Percentiles rank a stretch among this genome's conserved stretches.
Evolutionary conservation across 2,113 vertebrate genomes (phyloP).

Genomic region (Elephantulus edwardii): DNA sequence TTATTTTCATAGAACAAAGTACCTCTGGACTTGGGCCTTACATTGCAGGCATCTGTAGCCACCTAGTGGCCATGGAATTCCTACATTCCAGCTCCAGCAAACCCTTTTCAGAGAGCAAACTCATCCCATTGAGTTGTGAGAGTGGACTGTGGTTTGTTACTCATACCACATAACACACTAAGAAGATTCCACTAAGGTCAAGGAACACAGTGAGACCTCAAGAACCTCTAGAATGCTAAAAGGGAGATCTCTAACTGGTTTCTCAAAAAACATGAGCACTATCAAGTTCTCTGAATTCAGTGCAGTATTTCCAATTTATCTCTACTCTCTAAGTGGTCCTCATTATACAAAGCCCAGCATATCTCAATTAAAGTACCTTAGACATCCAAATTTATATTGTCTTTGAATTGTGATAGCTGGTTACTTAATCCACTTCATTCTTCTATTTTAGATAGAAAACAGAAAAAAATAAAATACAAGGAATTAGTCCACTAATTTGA

Average conservation of each 20-base stretch:
- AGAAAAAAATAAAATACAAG: constrained; percentile 9
- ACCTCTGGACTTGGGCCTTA: background rate
- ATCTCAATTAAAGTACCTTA: background rate
- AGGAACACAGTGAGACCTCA: background rate
- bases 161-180: background rate
- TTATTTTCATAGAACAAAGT: constrained; percentile 35
- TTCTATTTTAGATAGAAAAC: background rate
- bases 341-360: background rate
- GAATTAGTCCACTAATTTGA: constrained; percentile 20
- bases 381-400: background rate
- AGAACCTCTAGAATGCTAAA: background rate
- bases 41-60: constrained; percentile 40
- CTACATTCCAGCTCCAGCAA: background rate
- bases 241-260: background rate
- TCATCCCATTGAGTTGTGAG: background rate
- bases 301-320: background rate
- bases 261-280: background rate
- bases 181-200: background rate
- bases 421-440: constrained; percentile 8
- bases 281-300: background rate
- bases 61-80: constrained; percentile 26
- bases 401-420: background rate
- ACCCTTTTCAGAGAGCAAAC: background rate
- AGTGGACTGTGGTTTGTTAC: background rate
- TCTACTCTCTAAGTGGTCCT: background rate